Evolutionary conservation across 2,113 vertebrate species (phyloP).

Genomic region (Dipodomys ordii): DNA sequence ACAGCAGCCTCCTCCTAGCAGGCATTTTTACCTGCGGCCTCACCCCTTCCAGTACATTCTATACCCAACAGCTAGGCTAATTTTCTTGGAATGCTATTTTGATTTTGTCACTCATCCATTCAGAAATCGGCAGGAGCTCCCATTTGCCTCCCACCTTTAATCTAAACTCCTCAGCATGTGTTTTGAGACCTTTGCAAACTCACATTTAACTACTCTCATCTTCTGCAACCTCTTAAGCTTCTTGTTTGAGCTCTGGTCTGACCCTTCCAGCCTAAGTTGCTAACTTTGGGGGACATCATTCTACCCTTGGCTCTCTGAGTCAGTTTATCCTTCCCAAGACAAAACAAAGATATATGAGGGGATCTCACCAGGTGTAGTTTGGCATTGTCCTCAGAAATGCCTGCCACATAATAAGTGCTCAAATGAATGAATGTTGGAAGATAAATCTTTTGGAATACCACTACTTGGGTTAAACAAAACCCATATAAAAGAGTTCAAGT

Average conservation of each 20-base stretch:
- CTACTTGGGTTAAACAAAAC: neutral
- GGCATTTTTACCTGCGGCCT: slow-evolving; percentile 61
- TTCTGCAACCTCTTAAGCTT: slow-evolving; percentile 45
- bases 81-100: slow-evolving; percentile 68
- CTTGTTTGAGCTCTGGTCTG: slow-evolving; percentile 30
- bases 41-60: neutral
- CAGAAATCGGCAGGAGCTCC: slow-evolving; percentile 65
- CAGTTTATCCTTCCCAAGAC: neutral
- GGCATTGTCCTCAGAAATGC: neutral
- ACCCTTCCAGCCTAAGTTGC: neutral
- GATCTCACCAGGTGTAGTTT: neutral
- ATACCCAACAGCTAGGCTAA: slow-evolving; percentile 67
- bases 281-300: neutral
- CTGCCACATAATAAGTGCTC: neutral
- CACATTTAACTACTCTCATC: slow-evolving; percentile 66
- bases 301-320: neutral
- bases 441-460: neutral
- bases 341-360: neutral
- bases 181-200: slow-evolving; percentile 74
- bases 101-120: slow-evolving; percentile 73
- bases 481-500: neutral
- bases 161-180: slow-evolving; percentile 75
- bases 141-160: slow-evolving; percentile 77
- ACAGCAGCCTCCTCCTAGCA: slow-evolving; percentile 9
- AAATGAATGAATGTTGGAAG: slow-evolving; percentile 38